Percentiles rank a stretch among this genome's conserved stretches.
Evolutionary conservation across 2,888 invertebrate genomes (phyloP).

Genomic region (Allolobophora icterica): DNA sequence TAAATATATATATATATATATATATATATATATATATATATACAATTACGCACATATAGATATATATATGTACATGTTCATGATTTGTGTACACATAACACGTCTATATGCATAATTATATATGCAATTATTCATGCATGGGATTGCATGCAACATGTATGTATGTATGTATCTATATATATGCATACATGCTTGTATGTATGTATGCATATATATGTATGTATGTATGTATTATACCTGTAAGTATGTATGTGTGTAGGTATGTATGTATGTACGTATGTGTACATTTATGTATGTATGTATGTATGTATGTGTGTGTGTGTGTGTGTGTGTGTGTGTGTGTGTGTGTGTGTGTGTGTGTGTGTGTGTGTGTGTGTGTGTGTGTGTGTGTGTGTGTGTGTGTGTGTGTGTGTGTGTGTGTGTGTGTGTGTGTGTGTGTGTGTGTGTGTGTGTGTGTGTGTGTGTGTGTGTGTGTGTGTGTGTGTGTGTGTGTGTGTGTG

Average conservation of each 20-base stretch:
- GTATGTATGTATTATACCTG: conserved; percentile 30
- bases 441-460: background rate
- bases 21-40: too few relatives aligned
- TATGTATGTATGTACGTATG: background rate
- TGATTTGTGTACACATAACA: too few relatives aligned
- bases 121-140: background rate
- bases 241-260: background rate
- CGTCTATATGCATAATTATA: background rate
- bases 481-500: background rate
- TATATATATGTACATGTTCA: too few relatives aligned
- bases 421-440: conserved; percentile 26
- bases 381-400: too few relatives aligned
- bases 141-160: background rate
- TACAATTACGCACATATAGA: too few relatives aligned
- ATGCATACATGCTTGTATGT: background rate
- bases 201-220: conserved; percentile 28
- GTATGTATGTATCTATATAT: background rate
- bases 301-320: background rate
- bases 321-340: background rate
- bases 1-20: too few relatives aligned
- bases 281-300: conserved; percentile 5
- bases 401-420: background rate
- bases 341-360: background rate
- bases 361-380: too few relatives aligned
- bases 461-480: background rate